Base-by-base conservation (phyloP, 2,888 invertebrate genomes). In the Subacronicta megacephala region DNA sequence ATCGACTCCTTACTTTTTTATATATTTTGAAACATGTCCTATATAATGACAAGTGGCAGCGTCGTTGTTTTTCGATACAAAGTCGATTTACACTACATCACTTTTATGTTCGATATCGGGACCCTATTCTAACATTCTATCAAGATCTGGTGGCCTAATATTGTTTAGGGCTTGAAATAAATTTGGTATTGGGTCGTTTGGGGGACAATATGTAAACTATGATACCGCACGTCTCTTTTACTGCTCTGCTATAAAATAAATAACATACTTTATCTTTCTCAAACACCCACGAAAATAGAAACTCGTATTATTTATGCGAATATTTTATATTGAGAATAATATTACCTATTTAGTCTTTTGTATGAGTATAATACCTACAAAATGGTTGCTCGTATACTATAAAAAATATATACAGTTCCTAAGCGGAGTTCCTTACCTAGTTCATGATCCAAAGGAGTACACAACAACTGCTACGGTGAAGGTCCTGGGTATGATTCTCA, bases 181-280 rank as follows among this genome's bases (percentile, higher is more conserved):
- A 72, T 75, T 60, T 47, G 26, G 37, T 53, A 59, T 60, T 38
- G 42, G 37, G 47, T 68, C 55, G 53, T 72, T 72, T 41, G 13
- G 58, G 67, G 67, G 71, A 79, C 77, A 82, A 76, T 77, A 82
- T 72, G 76, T 78, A 78, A 82, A 83, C 75, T 82, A 71, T 62
- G 68, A 80, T 77, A 78, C 79, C 74, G 75, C 75, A 72, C 65
- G 75, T 80, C 75, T 72, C 58, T 65, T 81, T 83, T 82, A 83
- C 77, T 73, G 78, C 76, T 70, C 66, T 68, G 74, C 81, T 79
- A 80, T 83, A 80, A 84, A 87, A 86, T 87, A 87, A 84, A 85
- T 84, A 85, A 84, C 77, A 53, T 62, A 57, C 73, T 82, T 82
- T 85, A 83, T 83, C 75, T 77, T 55, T 53, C 31, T 54, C 35